Conservation (phyloP, 53 echinoderm and acorn worm genomes). For the Stichopus horrens region DNA sequence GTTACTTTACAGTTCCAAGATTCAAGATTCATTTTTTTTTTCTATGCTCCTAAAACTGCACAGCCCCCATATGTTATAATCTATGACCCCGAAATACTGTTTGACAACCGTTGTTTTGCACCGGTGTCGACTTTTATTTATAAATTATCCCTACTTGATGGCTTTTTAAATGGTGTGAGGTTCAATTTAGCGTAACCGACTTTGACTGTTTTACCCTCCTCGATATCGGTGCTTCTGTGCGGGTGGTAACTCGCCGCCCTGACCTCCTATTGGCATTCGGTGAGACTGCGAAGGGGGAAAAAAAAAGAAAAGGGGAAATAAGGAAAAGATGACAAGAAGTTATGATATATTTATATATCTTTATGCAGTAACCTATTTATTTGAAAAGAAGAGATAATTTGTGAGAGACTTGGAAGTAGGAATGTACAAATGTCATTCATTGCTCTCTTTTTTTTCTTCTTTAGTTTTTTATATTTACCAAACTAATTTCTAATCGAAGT, state of each 20-base stretch:
- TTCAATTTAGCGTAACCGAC: slow-evolving; percentile 44
- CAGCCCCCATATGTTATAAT: slow-evolving; percentile 11
- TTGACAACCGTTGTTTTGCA: slow-evolving; percentile 40
- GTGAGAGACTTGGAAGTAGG: not conserved
- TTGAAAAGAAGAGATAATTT: not conserved
- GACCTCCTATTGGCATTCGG: slow-evolving; percentile 1
- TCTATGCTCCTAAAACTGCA: not conserved
- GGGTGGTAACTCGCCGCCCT: not conserved
- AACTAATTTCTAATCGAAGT: no score
- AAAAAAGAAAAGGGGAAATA: not conserved
- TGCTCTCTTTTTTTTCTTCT: no score
- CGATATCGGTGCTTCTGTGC: not conserved
- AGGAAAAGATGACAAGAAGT: not conserved
- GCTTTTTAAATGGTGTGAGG: slow-evolving; percentile 43
- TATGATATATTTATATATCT: no score
- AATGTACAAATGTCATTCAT: no score
- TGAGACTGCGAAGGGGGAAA: not conserved
- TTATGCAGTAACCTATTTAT: not conserved
- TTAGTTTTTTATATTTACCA: no score
- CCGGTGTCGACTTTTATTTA: slow-evolving; percentile 3
- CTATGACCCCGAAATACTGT: slow-evolving; percentile 14
- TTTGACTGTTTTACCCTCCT: not conserved
- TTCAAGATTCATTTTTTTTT: no score
- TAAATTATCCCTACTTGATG: slow-evolving; percentile 43
- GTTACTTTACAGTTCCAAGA: no score